These are phyloP conservation scores for Tholera decimalis DNA, from an alignment of 2,888 invertebrate species.

Conservation along the genomic window DNA sequence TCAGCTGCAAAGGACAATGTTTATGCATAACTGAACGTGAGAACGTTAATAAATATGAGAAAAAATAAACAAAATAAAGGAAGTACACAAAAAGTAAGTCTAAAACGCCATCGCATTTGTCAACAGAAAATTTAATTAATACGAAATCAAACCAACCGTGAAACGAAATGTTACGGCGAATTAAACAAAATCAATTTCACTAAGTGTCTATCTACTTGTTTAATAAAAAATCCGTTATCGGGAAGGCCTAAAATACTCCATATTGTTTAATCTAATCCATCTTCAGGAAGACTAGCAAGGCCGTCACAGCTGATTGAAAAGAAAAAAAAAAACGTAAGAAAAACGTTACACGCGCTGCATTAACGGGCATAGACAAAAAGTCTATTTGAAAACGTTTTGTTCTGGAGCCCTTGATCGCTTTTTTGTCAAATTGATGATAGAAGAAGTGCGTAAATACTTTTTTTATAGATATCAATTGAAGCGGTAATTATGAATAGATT, in stretches of 20 bases:
- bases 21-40: neutral
- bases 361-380: slow-evolving; percentile 69
- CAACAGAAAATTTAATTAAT: slow-evolving; percentile 22
- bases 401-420: slow-evolving; percentile 52
- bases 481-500: neutral
- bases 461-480: slow-evolving; percentile 1
- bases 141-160: slow-evolving; percentile 23
- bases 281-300: slow-evolving; percentile 73
- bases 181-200: slow-evolving; percentile 52
- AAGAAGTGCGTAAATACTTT: slow-evolving; percentile 28
- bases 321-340: slow-evolving; percentile 65
- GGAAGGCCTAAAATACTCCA: slow-evolving; percentile 51
- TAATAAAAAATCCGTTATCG: slow-evolving; percentile 25
- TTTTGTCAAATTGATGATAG: slow-evolving; percentile 24
- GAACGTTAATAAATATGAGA: neutral
- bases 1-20: neutral
- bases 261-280: slow-evolving; percentile 37
- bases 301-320: slow-evolving; percentile 66
- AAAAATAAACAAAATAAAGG: neutral
- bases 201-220: slow-evolving; percentile 10
- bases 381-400: slow-evolving; percentile 65
- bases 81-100: neutral
- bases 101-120: neutral
- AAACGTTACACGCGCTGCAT: slow-evolving; percentile 65
- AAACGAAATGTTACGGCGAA: slow-evolving; percentile 52